Percentiles rank a stretch among this genome's conserved stretches.
Conservation (phyloP, 1,140 invertebrate species). For the Zaprionus capensis region DNA sequence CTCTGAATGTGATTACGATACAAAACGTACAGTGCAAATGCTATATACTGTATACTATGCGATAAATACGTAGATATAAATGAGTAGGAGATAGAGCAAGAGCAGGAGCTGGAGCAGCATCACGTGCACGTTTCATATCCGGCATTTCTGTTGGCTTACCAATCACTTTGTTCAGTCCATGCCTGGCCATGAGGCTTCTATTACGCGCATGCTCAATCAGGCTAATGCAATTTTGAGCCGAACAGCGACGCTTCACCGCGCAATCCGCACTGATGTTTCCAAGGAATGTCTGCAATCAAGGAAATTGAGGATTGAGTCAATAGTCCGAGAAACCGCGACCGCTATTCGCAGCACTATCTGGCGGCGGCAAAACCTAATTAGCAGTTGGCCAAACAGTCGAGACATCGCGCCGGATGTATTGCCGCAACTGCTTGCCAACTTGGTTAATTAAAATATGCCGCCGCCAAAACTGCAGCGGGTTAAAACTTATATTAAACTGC, state of each 20-base stretch:
- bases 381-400: constrained; percentile 12
- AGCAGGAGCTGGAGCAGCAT: constrained; percentile 12
- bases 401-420: background rate
- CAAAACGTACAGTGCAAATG: constrained; percentile 5
- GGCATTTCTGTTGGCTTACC: constrained; percentile 63
- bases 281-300: constrained; percentile 62
- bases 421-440: constrained; percentile 16
- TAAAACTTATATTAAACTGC: too few species aligned
- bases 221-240: constrained; percentile 82
- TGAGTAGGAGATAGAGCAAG: background rate
- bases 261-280: constrained; percentile 75
- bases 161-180: constrained; percentile 76
- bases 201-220: constrained; percentile 80
- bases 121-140: constrained; percentile 57
- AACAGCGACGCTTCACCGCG: constrained; percentile 79
- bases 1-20: constrained; percentile 13
- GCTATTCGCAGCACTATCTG: background rate
- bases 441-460: background rate
- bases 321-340: background rate
- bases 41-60: background rate
- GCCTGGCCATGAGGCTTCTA: constrained; percentile 74
- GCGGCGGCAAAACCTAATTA: constrained; percentile 2
- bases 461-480: background rate
- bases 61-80: constrained; percentile 6
- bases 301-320: constrained; percentile 36